phyloP scores from a whole-genome alignment of 2,888 invertebrate species.

The Mesorhabditis spiculigera region DNA sequence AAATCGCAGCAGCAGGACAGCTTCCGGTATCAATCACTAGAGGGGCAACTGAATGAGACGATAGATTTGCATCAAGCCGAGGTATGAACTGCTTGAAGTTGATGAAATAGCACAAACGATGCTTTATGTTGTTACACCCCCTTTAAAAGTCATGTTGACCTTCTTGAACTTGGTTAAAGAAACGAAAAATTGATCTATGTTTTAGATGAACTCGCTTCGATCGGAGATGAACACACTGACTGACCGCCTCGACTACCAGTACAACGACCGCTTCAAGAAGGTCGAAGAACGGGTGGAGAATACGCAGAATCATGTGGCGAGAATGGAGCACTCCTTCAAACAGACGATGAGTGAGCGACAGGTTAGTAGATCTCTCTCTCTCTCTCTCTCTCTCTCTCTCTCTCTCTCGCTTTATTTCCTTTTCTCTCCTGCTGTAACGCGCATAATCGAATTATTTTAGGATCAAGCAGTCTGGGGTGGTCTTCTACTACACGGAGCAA shows the following conservation, averaged over 20 bases:
- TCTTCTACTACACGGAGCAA: constrained; percentile 23
- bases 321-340: constrained; percentile 31
- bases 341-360: constrained; percentile 21
- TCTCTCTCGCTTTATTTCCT: neutral
- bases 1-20: neutral
- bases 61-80: constrained; percentile 95
- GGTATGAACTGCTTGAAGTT: constrained; percentile 64
- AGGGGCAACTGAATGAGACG: constrained; percentile 87
- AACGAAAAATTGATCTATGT: neutral
- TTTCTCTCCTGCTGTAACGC: neutral
- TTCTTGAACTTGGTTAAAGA: neutral
- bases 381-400: too few species aligned
- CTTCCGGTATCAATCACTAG: constrained; percentile 73
- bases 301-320: constrained; percentile 80
- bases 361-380: too few species aligned
- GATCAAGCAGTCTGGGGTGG: neutral
- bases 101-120: neutral
- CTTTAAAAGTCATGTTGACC: too few species aligned
- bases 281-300: constrained; percentile 93
- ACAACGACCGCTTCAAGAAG: constrained; percentile 90
- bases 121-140: too few species aligned
- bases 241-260: constrained; percentile 75
- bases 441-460: neutral
- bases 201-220: constrained; percentile 18
- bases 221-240: constrained; percentile 26